phyloP scores from a whole-genome alignment of 2,888 invertebrate species.

The Autographa gamma region DNA sequence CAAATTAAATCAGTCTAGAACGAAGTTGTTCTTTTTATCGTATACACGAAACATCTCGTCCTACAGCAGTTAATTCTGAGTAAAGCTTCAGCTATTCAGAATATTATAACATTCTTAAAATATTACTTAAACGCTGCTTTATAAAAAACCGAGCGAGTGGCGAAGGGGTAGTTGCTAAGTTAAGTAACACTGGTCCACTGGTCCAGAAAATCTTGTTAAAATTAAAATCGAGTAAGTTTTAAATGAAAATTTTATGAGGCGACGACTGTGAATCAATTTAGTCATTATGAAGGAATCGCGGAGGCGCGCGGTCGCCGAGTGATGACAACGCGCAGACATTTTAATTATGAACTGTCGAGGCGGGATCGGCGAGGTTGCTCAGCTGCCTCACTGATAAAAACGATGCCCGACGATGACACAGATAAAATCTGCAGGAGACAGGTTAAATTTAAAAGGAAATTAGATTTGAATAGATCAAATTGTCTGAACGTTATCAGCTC shows the following conservation, averaged over 20 bases:
- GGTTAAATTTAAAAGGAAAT: conserved; percentile 84
- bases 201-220: conserved; percentile 47
- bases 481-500: conserved; percentile 69
- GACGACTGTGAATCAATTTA: conserved; percentile 83
- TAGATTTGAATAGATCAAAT: conserved; percentile 82
- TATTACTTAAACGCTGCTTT: conserved; percentile 3
- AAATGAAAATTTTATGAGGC: conserved; percentile 74
- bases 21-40: conserved; percentile 13
- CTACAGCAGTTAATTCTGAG: conserved; percentile 2
- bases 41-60: conserved; percentile 9
- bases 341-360: conserved; percentile 87
- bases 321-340: conserved; percentile 84
- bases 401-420: conserved; percentile 75
- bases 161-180: background rate
- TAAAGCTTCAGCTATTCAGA: conserved; percentile 12
- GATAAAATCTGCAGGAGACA: conserved; percentile 84
- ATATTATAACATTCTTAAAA: conserved; percentile 8
- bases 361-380: conserved; percentile 71
- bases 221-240: conserved; percentile 63
- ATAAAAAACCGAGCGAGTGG: background rate
- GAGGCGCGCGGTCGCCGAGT: conserved; percentile 67
- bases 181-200: background rate
- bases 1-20: conserved; percentile 31
- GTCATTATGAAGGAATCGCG: conserved; percentile 76
- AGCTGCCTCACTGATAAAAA: conserved; percentile 79